phyloP scores from a whole-genome alignment of 2,888 invertebrate species.

The Polietes domitor region DNA sequence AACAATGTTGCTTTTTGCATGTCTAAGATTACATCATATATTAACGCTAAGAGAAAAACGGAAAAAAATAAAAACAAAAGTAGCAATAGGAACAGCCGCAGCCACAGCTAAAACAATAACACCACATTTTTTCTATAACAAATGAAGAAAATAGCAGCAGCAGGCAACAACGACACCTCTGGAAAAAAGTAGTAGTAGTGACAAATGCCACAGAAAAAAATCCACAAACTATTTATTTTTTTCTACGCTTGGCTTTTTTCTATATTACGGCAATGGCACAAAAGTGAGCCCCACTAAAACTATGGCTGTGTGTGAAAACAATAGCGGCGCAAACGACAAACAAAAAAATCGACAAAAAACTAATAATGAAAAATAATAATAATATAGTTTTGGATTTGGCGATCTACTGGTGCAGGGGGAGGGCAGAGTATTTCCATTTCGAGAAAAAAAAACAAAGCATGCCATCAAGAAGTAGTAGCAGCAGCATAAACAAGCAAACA shows the following conservation, averaged over 20 bases:
- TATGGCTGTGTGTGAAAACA: not conserved
- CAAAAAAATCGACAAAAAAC: not conserved
- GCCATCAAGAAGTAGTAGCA: not conserved
- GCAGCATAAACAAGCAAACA: not conserved
- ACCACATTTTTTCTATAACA: constrained; percentile 30
- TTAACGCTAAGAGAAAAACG: constrained; percentile 29
- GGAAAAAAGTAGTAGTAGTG: not conserved
- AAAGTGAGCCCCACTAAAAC: not conserved
- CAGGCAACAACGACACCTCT: not conserved
- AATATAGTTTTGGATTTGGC: not conserved
- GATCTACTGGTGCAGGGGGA: not conserved
- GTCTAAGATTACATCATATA: constrained; percentile 39
- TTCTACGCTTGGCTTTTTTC: not conserved
- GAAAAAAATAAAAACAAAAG: constrained; percentile 19
- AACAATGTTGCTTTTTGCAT: constrained; percentile 28
- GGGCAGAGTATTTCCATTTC: constrained; percentile 11
- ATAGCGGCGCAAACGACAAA: too few relatives aligned
- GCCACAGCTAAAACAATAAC: constrained; percentile 8
- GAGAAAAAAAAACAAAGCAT: not conserved
- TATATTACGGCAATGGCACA: not conserved
- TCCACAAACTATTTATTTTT: not conserved
- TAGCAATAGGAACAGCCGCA: not conserved
- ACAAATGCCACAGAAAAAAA: constrained; percentile 18
- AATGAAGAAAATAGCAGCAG: constrained; percentile 1
- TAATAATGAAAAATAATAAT: not conserved